phyloP scores from a whole-genome alignment of 1,140 invertebrate genomes.

The Papilio helenus region DNA sequence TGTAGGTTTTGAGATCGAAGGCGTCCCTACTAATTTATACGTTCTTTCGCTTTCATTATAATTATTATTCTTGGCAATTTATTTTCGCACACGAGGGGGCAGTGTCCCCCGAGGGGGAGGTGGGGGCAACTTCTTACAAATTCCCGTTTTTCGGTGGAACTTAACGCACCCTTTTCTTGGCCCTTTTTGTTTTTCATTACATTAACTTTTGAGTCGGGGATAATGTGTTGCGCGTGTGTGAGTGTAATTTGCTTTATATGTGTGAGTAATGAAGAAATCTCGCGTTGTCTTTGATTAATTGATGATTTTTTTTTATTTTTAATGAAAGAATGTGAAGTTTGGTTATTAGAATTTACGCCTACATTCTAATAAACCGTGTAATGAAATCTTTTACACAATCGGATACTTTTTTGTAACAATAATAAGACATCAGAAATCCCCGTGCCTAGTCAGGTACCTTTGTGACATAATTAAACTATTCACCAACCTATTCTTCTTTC shows the following conservation, averaged over 20 bases:
- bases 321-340: not conserved
- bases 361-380: no score
- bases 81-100: constrained; percentile 82
- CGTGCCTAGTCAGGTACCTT: no score
- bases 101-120: constrained; percentile 56
- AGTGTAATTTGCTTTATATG: constrained; percentile 55
- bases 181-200: constrained; percentile 83
- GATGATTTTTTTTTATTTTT: constrained; percentile 21
- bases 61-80: constrained; percentile 83
- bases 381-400: not conserved
- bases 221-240: constrained; percentile 74
- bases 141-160: constrained; percentile 81
- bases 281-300: constrained; percentile 21
- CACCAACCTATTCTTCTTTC: not conserved
- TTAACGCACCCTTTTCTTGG: constrained; percentile 82
- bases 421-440: no score
- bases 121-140: constrained; percentile 77
- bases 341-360: no score
- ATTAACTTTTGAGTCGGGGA: constrained; percentile 80
- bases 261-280: constrained; percentile 54
- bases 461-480: no score
- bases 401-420: not conserved
- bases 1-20: constrained; percentile 56
- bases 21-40: constrained; percentile 82
- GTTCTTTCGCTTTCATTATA: constrained; percentile 83